Evolutionary conservation across 2,888 invertebrate genomes (phyloP), one percentile per base, ranked within the genome.

Genomic region (Chrysodeixis includens): DNA sequence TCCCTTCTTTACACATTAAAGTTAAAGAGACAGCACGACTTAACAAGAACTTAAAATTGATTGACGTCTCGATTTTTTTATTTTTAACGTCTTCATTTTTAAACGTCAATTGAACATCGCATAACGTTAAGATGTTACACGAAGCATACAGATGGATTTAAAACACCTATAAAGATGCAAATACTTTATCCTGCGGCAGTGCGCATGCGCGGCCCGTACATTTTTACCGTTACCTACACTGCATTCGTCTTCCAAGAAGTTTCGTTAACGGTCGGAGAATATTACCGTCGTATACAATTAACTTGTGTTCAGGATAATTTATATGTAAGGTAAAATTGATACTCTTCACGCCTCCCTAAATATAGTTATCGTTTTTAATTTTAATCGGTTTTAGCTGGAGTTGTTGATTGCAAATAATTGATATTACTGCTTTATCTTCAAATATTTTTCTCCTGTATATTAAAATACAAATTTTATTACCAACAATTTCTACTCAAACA

Each of bases 211-310:
- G 71, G 44, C 67, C 73, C 77, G 78, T 71, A 71, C 74, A 69
- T 76, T 71, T 72, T 78, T 87, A 85, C 89, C 87, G 89, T 88
- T 88, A 88, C 79, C 49, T 66, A 66, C 66, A 75, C 78, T 85
- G 87, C 86, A 85, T 88, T 84, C 85, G 86, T 86, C 83, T 89
- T 90, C 88, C 84, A 74, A 83, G 91, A 90, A 88, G 82, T 86
- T 88, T 88, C 81, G 82, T 85, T 73, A 74, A 74, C 73, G 73
- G 73, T 79, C 74, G 60, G 74, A 62, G 76, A n/a, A 78, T 85
- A 71, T 79, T 83, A 79, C 66, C 66, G 71, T 70, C 73, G 66
- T 76, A 78, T 82, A 82, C 77, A 85, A 86, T 86, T 85, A 86
- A 83, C 81, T 73, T 79, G 80, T 81, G 79, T 78, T 83, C 78